Evolutionary conservation across 2,888 invertebrate genomes (phyloP).

Genomic region (Eulithis testata): DNA sequence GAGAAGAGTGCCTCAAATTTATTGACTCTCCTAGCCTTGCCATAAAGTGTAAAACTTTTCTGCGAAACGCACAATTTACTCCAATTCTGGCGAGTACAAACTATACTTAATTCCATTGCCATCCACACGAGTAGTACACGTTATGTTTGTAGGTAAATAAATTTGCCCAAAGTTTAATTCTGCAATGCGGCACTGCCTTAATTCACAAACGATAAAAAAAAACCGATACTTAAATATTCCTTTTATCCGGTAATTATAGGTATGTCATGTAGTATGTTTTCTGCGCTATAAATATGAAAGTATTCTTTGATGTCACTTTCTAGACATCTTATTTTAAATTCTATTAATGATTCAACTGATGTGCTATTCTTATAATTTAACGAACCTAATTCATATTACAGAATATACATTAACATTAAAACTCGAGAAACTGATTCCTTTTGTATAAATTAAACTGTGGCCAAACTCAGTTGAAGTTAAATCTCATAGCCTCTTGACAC

Average conservation of each 20-base stretch:
- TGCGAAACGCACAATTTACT: constrained; percentile 64
- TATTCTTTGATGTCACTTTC: constrained; percentile 60
- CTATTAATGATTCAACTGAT: constrained; percentile 65
- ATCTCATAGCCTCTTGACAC: constrained; percentile 84
- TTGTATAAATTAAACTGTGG: constrained; percentile 82
- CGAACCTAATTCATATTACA: constrained; percentile 18
- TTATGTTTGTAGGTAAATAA: constrained; percentile 52
- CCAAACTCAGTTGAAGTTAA: constrained; percentile 83
- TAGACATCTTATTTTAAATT: constrained; percentile 70
- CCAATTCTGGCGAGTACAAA: constrained; percentile 55
- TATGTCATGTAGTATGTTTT: constrained; percentile 41
- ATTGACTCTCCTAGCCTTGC: constrained; percentile 63
- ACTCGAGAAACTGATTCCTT: constrained; percentile 63
- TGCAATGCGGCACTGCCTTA: constrained; percentile 65
- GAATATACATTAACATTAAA: no score
- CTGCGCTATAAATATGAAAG: constrained; percentile 50
- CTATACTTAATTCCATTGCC: constrained; percentile 56
- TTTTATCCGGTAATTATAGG: constrained; percentile 43
- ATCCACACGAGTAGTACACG: constrained; percentile 44
- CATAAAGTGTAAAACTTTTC: constrained; percentile 70
- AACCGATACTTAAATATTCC: constrained; percentile 47
- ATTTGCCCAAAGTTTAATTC: constrained; percentile 62
- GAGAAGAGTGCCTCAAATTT: constrained; percentile 65
- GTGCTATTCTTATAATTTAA: constrained; percentile 68
- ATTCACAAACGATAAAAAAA: constrained; percentile 56